Base-by-base conservation (phyloP, 2,113 vertebrate species). In the Lamprotornis superbus region DNA sequence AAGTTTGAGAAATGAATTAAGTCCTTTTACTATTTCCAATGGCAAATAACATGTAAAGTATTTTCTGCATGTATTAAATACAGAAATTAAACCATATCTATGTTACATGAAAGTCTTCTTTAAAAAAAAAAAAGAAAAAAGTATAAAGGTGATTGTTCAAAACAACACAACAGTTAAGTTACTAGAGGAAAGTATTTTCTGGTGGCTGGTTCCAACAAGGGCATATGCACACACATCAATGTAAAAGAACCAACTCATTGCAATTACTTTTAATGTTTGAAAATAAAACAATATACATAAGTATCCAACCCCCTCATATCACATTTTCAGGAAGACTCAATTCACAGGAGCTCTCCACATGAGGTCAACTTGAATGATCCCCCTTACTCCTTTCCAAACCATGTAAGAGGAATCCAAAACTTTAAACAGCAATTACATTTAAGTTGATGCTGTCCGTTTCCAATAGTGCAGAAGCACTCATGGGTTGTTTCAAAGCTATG, bases 401-500 rank as follows among this genome's bases (percentile, higher is more conserved):
- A 61, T 0, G 0, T 53, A 80, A 90, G 12, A 69, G 27, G 31
- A 85, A 73, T 23, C 15, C 24, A 42, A 47, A 92, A 83, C 15
- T 69, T 83, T 40, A 35, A 64, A 47, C 15, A 87, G 40, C 14
- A 68, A 56, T 35, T 49, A 24, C 13, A 40, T 46, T 64, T 50
- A 47, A 65, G 68, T 3, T 52, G 50, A 77, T 3, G 4, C 22
- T 60, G 89, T 50, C 44, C 28, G n/a, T 19, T 85, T 83, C 49
- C 70, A 56, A n/a, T 30, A 28, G 0, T 30, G 49, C 28, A 92
- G 74, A 79, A 84, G 52, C 17, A 57, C 59, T 79, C 7, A 5
- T 2, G 24, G 20, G 23, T n/a, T 60, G 24, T 49, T 89, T 71
- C 64, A 55, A 71, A 59, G 37, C 11, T 27, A 10, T 0, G 0